A percentile compares a stretch with the other conserved stretches of the same genome.
These are phyloP conservation scores for Schrankia costaestrigalis DNA, from an alignment of 2,888 invertebrate species.

Conservation along the genomic window DNA sequence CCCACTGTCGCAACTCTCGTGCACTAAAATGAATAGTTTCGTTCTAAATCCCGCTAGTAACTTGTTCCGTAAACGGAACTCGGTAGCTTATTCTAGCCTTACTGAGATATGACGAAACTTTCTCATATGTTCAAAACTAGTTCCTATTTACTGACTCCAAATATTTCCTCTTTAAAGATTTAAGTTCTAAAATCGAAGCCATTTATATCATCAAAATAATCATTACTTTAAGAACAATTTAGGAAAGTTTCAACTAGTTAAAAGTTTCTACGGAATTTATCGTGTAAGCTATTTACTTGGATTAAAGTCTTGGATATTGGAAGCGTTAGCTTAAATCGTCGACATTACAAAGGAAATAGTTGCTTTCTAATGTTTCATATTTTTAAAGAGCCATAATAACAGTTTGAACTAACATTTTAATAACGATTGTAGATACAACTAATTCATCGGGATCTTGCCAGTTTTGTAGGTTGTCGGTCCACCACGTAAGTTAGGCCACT, in stretches of 20 bases:
- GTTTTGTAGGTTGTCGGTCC: no score
- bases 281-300: slow-evolving; percentile 3
- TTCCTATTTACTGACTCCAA: slow-evolving; percentile 35
- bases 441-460: no score
- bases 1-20: not conserved
- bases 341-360: no score
- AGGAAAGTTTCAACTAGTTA: slow-evolving; percentile 9
- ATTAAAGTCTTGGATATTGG: slow-evolving; percentile 6
- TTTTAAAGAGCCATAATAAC: no score
- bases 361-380: no score
- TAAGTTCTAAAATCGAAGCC: not conserved
- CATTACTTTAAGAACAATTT: slow-evolving; percentile 10
- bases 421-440: no score
- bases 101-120: slow-evolving; percentile 51
- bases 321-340: no score
- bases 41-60: slow-evolving; percentile 8
- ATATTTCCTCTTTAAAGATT: slow-evolving; percentile 7
- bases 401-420: no score
- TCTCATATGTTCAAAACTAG: slow-evolving; percentile 35
- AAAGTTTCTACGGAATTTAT: slow-evolving; percentile 11
- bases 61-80: slow-evolving; percentile 20
- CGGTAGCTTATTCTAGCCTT: slow-evolving; percentile 36
- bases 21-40: no score
- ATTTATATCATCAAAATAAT: not conserved
- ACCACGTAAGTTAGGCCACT: no score